These are phyloP conservation scores for Alethe diademata DNA, from an alignment of 2,113 vertebrate species.

Conservation along the genomic window DNA sequence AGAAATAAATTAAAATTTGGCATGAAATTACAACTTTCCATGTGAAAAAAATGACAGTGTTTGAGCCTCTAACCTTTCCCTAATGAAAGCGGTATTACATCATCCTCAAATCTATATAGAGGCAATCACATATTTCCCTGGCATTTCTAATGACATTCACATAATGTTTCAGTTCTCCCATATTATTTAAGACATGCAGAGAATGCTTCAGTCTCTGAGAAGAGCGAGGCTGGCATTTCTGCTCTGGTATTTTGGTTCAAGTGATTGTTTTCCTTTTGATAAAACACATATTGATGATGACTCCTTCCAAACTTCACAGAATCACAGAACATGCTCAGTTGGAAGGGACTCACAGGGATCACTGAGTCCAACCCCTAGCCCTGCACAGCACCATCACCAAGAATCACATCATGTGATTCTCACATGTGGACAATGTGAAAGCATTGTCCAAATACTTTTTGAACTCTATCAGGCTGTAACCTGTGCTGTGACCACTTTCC, in stretches of 20 bases:
- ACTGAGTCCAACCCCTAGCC: neutral
- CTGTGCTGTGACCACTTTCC: neutral
- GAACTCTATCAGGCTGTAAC: neutral
- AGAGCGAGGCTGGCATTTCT: neutral
- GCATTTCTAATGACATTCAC: neutral
- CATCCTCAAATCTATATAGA: neutral
- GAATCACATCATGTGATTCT: neutral
- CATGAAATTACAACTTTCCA: neutral
- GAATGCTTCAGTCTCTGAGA: neutral
- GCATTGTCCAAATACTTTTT: neutral
- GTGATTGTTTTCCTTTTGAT: neutral
- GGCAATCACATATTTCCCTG: neutral
- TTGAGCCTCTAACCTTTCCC: neutral
- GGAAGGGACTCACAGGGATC: neutral
- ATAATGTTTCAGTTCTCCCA: neutral
- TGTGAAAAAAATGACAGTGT: neutral
- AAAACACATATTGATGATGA: neutral
- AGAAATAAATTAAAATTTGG: slow-evolving; percentile 13
- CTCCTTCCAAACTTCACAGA: neutral
- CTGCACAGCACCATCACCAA: neutral
- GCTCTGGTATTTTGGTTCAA: neutral
- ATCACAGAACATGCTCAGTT: neutral
- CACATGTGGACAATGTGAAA: neutral
- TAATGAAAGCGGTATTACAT: neutral
- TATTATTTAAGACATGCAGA: neutral